Evolutionary conservation across 2,113 vertebrate species (phyloP).

Genomic region (Gambusia affinis): DNA sequence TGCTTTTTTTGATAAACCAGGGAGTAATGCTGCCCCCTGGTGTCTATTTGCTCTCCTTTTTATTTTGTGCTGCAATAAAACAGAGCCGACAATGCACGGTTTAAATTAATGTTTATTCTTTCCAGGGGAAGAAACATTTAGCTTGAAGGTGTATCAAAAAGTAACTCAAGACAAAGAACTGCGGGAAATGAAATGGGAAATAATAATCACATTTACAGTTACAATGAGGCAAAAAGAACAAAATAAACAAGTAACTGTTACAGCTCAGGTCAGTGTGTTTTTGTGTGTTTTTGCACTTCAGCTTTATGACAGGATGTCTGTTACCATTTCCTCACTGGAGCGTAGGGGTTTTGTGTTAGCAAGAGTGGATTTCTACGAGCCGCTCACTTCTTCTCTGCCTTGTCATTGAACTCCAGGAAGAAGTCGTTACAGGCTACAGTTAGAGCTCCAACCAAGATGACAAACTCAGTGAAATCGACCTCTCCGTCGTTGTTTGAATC

Average conservation of each 20-base stretch:
- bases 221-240: constrained; percentile 24
- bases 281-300: constrained; percentile 21
- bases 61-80: constrained; percentile 7
- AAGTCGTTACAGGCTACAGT: constrained; percentile 86
- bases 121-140: constrained; percentile 39
- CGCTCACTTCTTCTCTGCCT: constrained; percentile 69
- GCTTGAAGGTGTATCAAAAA: constrained; percentile 69
- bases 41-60: constrained; percentile 14
- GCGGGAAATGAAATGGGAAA: constrained; percentile 53
- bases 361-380: constrained; percentile 5
- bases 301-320: constrained; percentile 40
- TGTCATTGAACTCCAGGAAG: constrained; percentile 81
- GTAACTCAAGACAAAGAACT: constrained; percentile 24
- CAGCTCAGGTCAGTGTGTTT: constrained; percentile 8
- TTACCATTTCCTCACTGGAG: constrained; percentile 46
- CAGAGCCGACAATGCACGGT: constrained; percentile 15
- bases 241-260: constrained; percentile 36
- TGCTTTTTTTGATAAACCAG: background rate
- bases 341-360: constrained; percentile 9
- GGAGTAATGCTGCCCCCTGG: constrained; percentile 60
- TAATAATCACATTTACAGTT: constrained; percentile 20
- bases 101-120: constrained; percentile 74
- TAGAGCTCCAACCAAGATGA: constrained; percentile 82
- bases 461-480: constrained; percentile 85
- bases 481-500: constrained; percentile 84